A percentile compares a stretch with the other conserved stretches of the same genome.
These are phyloP conservation scores for Homalodisca vitripennis DNA, from an alignment of 1,140 invertebrate genomes.

Conservation along the genomic window DNA sequence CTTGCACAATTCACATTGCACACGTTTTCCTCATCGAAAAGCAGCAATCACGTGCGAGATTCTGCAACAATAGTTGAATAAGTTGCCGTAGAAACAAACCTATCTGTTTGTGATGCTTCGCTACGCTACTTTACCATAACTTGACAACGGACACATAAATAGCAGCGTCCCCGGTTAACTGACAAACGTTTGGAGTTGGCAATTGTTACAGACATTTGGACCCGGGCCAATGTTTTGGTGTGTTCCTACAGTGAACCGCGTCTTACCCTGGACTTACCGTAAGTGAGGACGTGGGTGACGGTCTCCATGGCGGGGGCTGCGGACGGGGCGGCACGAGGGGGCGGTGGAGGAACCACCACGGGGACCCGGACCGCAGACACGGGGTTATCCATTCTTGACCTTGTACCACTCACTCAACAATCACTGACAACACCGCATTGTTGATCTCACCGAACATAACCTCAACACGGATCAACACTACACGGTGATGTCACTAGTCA, in stretches of 20 bases:
- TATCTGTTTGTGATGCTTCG: no score
- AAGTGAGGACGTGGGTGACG: conserved; percentile 58
- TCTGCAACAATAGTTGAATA: no score
- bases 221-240: background rate
- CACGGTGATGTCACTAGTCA: no score
- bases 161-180: background rate
- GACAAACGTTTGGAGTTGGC: background rate
- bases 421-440: no score
- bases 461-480: no score
- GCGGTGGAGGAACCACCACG: background rate
- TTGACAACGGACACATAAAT: background rate
- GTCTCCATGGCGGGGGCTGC: conserved; percentile 47
- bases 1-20: no score
- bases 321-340: background rate
- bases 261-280: conserved; percentile 52
- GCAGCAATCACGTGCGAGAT: no score
- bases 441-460: no score
- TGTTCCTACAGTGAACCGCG: conserved; percentile 2
- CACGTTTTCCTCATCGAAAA: no score
- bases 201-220: conserved; percentile 3
- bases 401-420: background rate
- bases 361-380: background rate
- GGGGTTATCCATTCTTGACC: no score
- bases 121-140: no score
- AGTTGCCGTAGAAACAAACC: no score